Percentiles rank a stretch among this genome's conserved stretches.
Conservation (phyloP, 1,140 invertebrate species). For the Aradophagus sp. region DNA sequence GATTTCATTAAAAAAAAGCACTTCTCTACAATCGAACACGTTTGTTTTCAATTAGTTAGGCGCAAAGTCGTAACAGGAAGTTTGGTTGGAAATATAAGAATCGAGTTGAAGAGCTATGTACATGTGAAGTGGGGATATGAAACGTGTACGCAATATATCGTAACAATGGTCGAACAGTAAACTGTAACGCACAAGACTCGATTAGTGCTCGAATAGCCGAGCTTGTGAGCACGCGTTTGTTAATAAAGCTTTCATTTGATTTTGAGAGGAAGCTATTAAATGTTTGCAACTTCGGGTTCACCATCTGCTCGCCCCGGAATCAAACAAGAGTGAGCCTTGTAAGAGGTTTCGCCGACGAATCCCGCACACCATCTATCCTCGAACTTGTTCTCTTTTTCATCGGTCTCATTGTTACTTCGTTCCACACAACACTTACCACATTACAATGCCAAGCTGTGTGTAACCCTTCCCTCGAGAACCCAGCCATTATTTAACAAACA, state of each 20-base stretch:
- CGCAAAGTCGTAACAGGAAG: conserved; percentile 21
- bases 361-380: conserved; percentile 41
- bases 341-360: conserved; percentile 58
- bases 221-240: conserved; percentile 53
- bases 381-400: conserved; percentile 37
- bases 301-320: conserved; percentile 67
- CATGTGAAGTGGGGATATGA: conserved; percentile 26
- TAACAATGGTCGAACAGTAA: conserved; percentile 54
- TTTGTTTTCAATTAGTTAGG: conserved; percentile 44
- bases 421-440: conserved; percentile 30
- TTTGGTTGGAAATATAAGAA: conserved; percentile 23
- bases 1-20: no score
- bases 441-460: conserved; percentile 21
- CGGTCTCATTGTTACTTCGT: conserved; percentile 43
- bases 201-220: conserved; percentile 57
- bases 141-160: conserved; percentile 43
- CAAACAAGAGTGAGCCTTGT: conserved; percentile 62
- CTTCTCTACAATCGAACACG: no score
- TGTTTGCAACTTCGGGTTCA: conserved; percentile 57
- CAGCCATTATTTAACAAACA: no score
- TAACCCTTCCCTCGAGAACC: not conserved
- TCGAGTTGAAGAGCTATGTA: conserved; percentile 24
- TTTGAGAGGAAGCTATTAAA: conserved; percentile 66
- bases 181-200: conserved; percentile 57
- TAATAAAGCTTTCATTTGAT: conserved; percentile 64